These are phyloP conservation scores for Percina caprodes DNA, from an alignment of 2,113 vertebrate genomes.

Conservation along the genomic window DNA sequence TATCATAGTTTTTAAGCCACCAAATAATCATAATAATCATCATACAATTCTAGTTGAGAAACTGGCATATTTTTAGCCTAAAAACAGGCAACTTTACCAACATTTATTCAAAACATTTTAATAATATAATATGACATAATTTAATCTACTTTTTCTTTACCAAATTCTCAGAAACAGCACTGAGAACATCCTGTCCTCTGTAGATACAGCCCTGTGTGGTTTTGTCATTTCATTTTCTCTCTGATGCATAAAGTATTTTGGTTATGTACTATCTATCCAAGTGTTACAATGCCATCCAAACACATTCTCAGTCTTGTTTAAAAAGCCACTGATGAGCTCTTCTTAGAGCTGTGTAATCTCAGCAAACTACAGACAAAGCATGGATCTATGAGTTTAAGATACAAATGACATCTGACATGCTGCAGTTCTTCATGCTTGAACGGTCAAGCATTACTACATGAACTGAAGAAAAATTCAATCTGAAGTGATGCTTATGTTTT, in stretches of 20 bases:
- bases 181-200: neutral
- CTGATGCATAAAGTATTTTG: neutral
- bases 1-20: neutral
- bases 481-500: conserved; percentile 20
- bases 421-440: conserved; percentile 48
- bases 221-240: conserved; percentile 2
- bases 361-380: conserved; percentile 23
- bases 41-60: neutral
- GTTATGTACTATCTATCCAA: neutral
- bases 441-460: conserved; percentile 7
- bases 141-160: neutral
- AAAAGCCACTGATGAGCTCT: neutral
- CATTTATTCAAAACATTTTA: neutral
- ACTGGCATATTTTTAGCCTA: neutral
- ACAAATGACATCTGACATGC: conserved; percentile 58
- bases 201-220: neutral
- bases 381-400: conserved; percentile 28
- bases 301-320: neutral
- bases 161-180: neutral
- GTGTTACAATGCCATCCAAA: neutral
- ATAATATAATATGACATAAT: neutral
- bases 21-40: conserved; percentile 3
- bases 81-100: neutral
- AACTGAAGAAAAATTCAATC: conserved; percentile 24
- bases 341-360: conserved; percentile 1